Percentiles rank a stretch among this genome's conserved stretches.
Evolutionary conservation across 2,113 vertebrate species (phyloP).

Genomic region (Salvelinus namaycush): DNA sequence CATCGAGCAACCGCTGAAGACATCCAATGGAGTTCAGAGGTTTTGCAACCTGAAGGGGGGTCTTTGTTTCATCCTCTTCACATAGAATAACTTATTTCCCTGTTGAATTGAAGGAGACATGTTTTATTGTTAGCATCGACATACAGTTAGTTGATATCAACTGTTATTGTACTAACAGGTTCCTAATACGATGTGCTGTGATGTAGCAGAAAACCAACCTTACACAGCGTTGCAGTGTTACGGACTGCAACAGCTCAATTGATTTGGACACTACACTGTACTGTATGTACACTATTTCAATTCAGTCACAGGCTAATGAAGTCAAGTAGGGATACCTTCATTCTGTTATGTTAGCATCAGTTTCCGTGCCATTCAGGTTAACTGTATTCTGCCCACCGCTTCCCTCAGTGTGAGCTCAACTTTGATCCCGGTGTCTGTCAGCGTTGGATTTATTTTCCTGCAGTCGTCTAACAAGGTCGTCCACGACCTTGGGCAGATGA

Average conservation of each 20-base stretch:
- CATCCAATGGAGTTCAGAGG: background rate
- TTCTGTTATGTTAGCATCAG: background rate
- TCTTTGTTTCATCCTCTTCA: background rate
- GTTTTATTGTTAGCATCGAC: background rate
- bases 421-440: background rate
- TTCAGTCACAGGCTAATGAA: background rate
- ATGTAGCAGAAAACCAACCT: too few species aligned
- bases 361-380: background rate
- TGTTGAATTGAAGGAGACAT: background rate
- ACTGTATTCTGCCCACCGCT: background rate
- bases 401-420: background rate
- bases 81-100: background rate
- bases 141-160: background rate
- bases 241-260: background rate
- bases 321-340: background rate
- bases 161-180: background rate
- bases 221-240: background rate
- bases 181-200: too few species aligned
- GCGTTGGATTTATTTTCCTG: conserved; percentile 33
- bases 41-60: background rate
- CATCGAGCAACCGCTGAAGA: too few species aligned
- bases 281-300: background rate
- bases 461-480: background rate
- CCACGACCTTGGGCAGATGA: conserved; percentile 4
- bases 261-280: background rate